Conservation (phyloP, 1,140 invertebrate genomes). For the Formica selysi region DNA sequence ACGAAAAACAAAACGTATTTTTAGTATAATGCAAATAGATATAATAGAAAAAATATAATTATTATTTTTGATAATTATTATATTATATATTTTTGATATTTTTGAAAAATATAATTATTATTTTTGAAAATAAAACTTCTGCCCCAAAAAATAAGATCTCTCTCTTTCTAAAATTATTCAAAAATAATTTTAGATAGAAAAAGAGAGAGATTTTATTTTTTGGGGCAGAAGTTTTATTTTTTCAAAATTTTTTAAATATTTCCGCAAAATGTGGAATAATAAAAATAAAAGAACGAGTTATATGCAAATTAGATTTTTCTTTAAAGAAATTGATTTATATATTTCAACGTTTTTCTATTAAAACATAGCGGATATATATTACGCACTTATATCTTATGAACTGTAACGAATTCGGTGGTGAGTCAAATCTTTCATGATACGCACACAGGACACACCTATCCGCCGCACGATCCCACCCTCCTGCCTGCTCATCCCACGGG, state of each 20-base stretch:
- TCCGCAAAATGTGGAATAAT: not conserved
- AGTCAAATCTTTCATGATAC: not conserved
- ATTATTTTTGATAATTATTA: not conserved
- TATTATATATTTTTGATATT: too few species aligned
- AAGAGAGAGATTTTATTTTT: not conserved
- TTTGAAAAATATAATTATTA: too few species aligned
- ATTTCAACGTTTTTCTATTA: not conserved
- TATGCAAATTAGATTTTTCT: not conserved
- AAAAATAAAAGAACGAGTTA: not conserved
- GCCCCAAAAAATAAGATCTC: too few species aligned
- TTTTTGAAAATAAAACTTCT: too few species aligned
- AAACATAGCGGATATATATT: not conserved
- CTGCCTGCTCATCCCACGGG: conserved; percentile 29
- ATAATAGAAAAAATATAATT: conserved; percentile 1
- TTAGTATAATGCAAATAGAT: not conserved
- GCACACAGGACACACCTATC: not conserved
- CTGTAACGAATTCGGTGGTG: not conserved
- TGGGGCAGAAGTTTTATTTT: not conserved
- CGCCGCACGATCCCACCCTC: conserved; percentile 14
- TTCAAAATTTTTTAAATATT: not conserved
- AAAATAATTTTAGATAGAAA: not conserved
- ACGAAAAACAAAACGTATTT: not conserved
- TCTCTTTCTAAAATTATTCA: not conserved
- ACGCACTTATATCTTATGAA: not conserved
- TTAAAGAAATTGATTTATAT: not conserved